Evolutionary conservation across 1,140 invertebrate genomes (phyloP).

Genomic region (Onthophagus taurus): DNA sequence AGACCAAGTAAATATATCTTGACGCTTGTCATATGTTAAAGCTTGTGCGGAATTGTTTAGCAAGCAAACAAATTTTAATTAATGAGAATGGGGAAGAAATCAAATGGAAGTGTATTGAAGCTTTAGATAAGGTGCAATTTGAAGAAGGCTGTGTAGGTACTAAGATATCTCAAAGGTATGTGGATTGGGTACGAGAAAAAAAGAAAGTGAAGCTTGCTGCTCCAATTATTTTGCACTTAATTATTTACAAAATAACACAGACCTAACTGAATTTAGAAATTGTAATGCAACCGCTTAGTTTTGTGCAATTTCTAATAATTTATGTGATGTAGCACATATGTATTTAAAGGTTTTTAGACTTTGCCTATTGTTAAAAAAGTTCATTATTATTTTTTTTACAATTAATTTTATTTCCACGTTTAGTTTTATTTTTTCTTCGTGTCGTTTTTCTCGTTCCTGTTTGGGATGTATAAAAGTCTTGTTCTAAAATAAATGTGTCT

Average conservation of each 20-base stretch:
- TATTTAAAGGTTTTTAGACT: no score
- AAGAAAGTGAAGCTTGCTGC: conserved; percentile 30
- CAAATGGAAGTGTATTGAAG: conserved; percentile 17
- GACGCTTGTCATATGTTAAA: conserved; percentile 18
- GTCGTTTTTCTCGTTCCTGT: no score
- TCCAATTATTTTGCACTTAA: conserved; percentile 24
- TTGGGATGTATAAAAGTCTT: no score
- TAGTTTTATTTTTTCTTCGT: no score
- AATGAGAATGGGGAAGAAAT: conserved; percentile 10
- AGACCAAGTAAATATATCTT: conserved; percentile 7
- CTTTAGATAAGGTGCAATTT: conserved; percentile 18
- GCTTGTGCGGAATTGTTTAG: conserved; percentile 17
- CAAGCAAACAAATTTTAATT: conserved; percentile 1
- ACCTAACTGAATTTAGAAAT: conserved; percentile 18
- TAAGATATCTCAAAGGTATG: conserved; percentile 24
- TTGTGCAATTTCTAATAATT: no score
- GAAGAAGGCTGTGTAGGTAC: conserved; percentile 21
- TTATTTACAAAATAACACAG: conserved; percentile 24
- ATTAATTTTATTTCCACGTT: no score
- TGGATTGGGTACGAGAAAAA: conserved; percentile 24
- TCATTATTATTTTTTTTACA: no score
- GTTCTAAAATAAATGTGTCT: no score
- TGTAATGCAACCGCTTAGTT: conserved; percentile 14
- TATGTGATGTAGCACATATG: no score
- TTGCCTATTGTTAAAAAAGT: no score